Evolutionary conservation across 2,888 invertebrate species (phyloP).

Genomic region (Chydorus sphaericus): DNA sequence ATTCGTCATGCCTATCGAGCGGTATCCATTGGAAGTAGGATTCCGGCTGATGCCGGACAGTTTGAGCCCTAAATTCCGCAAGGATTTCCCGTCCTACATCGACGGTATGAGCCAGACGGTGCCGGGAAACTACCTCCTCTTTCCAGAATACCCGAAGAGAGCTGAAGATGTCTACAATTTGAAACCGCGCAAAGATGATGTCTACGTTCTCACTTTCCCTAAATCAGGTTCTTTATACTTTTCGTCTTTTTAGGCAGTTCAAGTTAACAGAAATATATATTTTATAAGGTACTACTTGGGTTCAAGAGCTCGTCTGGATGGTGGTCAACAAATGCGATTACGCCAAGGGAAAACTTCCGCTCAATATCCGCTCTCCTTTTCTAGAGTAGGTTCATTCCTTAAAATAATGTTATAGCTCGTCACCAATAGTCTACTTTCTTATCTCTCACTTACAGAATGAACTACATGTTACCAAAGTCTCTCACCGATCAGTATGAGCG

Average conservation of each 20-base stretch:
- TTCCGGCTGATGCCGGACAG: background rate
- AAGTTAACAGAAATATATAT: background rate
- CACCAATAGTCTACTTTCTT: too few species aligned
- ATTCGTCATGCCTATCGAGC: background rate
- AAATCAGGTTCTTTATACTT: constrained; percentile 8
- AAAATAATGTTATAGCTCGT: too few species aligned
- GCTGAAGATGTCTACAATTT: constrained; percentile 8
- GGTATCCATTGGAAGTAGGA: background rate
- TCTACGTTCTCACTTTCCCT: constrained; percentile 4
- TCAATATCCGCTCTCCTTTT: constrained; percentile 5
- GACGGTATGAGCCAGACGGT: background rate
- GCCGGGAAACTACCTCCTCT: background rate
- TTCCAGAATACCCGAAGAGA: background rate
- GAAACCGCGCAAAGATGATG: background rate
- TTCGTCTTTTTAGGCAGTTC: too few species aligned
- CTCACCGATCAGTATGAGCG: background rate
- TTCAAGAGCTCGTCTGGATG: constrained; percentile 7
- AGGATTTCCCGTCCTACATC: background rate
- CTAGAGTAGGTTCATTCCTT: background rate
- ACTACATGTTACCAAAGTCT: background rate
- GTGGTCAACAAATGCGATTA: background rate
- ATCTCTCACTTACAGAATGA: background rate
- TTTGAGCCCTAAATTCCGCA: background rate
- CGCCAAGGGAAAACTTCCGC: background rate
- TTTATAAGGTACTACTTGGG: constrained; percentile 3